Percentiles rank a stretch among this genome's conserved stretches.
Conservation (phyloP, 2,888 invertebrate species). For the Tuberolachnus salignus region DNA sequence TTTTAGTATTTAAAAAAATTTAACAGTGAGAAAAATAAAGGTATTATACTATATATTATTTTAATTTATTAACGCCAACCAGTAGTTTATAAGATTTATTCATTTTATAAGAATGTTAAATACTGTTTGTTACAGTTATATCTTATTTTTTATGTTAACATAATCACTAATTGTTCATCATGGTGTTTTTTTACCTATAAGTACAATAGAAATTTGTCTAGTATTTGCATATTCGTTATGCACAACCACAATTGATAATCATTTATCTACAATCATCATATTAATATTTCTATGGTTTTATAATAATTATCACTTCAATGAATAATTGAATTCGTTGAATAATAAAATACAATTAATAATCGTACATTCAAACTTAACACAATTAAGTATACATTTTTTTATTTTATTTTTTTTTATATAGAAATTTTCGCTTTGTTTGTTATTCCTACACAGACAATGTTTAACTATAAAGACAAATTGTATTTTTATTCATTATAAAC, state of each 20-base stretch:
- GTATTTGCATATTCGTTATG: background rate
- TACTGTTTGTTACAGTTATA: background rate
- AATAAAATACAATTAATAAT: no score
- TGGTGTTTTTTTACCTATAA: background rate
- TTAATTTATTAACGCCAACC: no score
- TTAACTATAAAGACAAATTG: no score
- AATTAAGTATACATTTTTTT: no score
- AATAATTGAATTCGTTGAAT: no score
- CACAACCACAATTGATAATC: background rate
- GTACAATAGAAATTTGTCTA: no score
- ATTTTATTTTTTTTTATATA: background rate
- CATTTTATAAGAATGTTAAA: background rate
- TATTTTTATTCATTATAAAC: no score
- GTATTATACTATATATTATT: background rate
- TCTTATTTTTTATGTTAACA: background rate
- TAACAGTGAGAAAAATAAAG: background rate
- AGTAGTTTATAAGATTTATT: no score
- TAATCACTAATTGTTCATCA: background rate
- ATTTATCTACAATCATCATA: conserved; percentile 4
- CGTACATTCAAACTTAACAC: no score
- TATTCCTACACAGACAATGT: background rate
- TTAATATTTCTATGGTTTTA: background rate
- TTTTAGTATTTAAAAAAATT: conserved; percentile 16
- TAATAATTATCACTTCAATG: no score
- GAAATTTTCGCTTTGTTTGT: background rate